Conservation (phyloP, 2,888 invertebrate species). For the Cheilosia grossa region DNA sequence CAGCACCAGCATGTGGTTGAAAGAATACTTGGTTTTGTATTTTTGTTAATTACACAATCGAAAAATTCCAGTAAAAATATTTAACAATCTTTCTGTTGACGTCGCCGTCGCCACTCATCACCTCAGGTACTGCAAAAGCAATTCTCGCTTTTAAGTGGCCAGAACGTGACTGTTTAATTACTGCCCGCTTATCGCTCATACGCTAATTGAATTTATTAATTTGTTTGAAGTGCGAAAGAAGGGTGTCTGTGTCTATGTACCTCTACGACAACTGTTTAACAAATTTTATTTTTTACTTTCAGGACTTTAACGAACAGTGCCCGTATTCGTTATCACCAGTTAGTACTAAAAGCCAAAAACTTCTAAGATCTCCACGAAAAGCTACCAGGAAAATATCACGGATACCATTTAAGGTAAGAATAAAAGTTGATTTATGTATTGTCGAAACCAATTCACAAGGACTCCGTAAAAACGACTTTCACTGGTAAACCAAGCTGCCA, state of each 20-base stretch:
- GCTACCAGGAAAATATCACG: constrained; percentile 99
- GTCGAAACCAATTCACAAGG: too few species aligned
- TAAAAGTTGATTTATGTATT: not conserved
- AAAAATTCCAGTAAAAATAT: not conserved
- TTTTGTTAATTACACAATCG: constrained; percentile 12
- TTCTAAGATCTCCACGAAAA: constrained; percentile 97
- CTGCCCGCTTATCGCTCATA: constrained; percentile 47
- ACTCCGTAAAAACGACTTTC: too few species aligned
- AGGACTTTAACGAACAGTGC: constrained; percentile 91
- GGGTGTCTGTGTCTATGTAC: not conserved
- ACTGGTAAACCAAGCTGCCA: too few species aligned
- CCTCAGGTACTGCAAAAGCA: constrained; percentile 16
- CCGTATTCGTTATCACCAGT: constrained; percentile 98
- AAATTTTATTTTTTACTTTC: constrained; percentile 81
- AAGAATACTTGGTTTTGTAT: not conserved
- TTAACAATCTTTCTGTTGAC: constrained; percentile 19
- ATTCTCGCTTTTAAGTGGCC: constrained; percentile 51
- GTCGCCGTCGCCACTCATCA: constrained; percentile 16
- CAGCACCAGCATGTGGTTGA: not conserved
- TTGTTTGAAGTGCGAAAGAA: constrained; percentile 18
- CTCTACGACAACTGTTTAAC: constrained; percentile 5
- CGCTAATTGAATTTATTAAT: constrained; percentile 51
- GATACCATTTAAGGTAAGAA: constrained; percentile 94
- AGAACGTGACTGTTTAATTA: constrained; percentile 61
- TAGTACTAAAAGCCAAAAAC: constrained; percentile 96